Evolutionary conservation across 1,140 invertebrate genomes (phyloP).

Genomic region (Polypedilum vanderplanki): DNA sequence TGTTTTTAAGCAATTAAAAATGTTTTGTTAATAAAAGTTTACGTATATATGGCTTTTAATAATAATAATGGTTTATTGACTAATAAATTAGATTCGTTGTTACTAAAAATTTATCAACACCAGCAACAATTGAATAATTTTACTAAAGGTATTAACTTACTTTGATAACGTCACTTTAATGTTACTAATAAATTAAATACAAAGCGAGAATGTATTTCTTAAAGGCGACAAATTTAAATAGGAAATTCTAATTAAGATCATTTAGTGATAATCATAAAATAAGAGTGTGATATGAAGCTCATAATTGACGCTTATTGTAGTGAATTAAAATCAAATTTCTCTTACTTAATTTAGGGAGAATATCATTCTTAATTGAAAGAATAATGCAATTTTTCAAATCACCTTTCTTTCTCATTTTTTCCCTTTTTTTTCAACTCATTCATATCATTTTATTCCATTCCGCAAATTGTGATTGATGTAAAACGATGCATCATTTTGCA

Average conservation of each 20-base stretch:
- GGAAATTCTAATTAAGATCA: constrained; percentile 12
- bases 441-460: not conserved
- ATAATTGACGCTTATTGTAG: constrained; percentile 4
- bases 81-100: no score
- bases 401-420: not conserved
- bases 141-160: no score
- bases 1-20: not conserved
- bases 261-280: constrained; percentile 15
- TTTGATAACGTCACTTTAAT: no score
- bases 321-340: constrained; percentile 11
- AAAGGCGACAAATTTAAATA: not conserved
- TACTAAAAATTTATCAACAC: no score
- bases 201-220: no score
- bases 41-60: no score
- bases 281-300: constrained; percentile 2
- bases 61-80: no score
- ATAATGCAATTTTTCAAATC: not conserved
- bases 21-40: no score
- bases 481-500: constrained; percentile 9
- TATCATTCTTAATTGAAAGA: not conserved
- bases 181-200: no score
- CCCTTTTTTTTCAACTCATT: not conserved
- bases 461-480: constrained; percentile 30
- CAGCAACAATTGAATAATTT: no score
- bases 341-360: not conserved